A percentile compares a stretch with the other conserved stretches of the same genome.
These are phyloP conservation scores for Pristionchus fissidentatus DNA, from an alignment of 2,888 invertebrate genomes.

Conservation along the genomic window DNA sequence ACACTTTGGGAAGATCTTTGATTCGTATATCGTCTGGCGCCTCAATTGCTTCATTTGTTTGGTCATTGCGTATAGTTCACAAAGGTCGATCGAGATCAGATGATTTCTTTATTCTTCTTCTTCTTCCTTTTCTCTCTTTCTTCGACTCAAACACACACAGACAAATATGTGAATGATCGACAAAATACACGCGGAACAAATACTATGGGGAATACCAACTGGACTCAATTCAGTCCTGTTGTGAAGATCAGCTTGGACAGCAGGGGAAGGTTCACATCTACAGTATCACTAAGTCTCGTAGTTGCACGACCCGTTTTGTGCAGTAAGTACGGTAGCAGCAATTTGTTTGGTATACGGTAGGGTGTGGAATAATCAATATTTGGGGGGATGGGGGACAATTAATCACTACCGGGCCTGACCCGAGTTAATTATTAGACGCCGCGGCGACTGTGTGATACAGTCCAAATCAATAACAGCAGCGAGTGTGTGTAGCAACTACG, in stretches of 20 bases:
- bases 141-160: no score
- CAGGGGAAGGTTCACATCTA: slow-evolving; percentile 30
- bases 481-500: neutral
- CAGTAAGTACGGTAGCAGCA: slow-evolving; percentile 36
- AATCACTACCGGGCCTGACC: slow-evolving; percentile 30
- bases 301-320: slow-evolving; percentile 26
- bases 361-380: neutral
- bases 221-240: neutral
- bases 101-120: slow-evolving; percentile 32
- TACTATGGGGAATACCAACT: no score
- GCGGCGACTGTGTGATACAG: neutral
- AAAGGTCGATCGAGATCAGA: slow-evolving; percentile 27
- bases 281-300: slow-evolving; percentile 35
- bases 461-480: slow-evolving; percentile 4
- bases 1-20: no score
- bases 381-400: neutral
- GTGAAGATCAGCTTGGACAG: neutral
- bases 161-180: no score
- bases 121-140: neutral
- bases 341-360: slow-evolving; percentile 34
- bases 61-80: slow-evolving; percentile 37
- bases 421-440: slow-evolving; percentile 30
- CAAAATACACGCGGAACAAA: slow-evolving; percentile 32
- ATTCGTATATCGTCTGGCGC: no score
- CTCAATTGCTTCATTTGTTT: slow-evolving; percentile 31